Evolutionary conservation across 2,113 vertebrate genomes (phyloP).

Genomic region (Prolemur simus): DNA sequence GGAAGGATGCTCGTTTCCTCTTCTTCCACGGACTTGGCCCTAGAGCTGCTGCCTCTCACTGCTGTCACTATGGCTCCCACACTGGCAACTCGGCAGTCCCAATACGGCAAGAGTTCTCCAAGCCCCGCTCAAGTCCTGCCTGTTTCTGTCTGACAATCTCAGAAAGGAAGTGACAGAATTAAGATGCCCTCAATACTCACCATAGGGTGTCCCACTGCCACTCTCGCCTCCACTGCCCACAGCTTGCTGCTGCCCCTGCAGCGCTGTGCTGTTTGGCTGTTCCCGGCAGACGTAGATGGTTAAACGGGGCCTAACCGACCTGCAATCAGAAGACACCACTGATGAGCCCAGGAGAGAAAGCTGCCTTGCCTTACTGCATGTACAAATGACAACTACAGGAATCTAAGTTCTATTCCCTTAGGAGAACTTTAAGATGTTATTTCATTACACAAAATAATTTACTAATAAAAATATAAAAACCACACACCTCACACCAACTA

Average conservation of each 20-base stretch:
- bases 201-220: constrained; percentile 88
- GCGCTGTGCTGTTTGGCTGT: constrained; percentile 80
- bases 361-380: not conserved
- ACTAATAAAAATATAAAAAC: constrained; percentile 57
- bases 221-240: constrained; percentile 84
- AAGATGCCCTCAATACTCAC: constrained; percentile 69
- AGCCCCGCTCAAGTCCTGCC: not conserved
- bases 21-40: not conserved
- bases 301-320: constrained; percentile 93
- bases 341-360: not conserved
- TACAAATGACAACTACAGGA: not conserved
- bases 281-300: constrained; percentile 94
- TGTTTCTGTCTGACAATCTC: not conserved
- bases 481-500: constrained; percentile 70
- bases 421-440: not conserved
- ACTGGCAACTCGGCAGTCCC: not conserved
- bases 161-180: fast-evolving
- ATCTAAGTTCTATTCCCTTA: not conserved
- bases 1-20: not conserved
- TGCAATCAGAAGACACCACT: constrained; percentile 75
- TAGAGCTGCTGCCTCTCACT: not conserved
- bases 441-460: not conserved
- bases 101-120: not conserved
- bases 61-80: not conserved
- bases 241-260: constrained; percentile 84